These are phyloP conservation scores for Cancer borealis DNA, from an alignment of 2,888 invertebrate genomes.

Conservation along the genomic window DNA sequence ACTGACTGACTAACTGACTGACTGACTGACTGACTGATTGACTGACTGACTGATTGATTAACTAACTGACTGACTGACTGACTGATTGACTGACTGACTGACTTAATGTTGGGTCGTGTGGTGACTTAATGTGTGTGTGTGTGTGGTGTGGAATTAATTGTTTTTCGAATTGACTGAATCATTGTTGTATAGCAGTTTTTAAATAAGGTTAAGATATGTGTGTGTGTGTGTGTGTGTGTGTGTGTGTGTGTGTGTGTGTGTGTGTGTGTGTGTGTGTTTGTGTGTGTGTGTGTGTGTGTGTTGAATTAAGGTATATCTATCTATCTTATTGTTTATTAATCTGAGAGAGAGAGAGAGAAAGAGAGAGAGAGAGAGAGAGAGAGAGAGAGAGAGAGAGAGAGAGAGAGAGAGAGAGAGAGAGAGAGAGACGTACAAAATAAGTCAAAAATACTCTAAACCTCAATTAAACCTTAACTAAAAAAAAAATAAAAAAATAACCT, in stretches of 20 bases:
- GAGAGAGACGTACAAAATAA: not conserved
- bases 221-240: conserved; percentile 20
- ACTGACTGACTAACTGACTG: no score
- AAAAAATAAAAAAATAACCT: no score
- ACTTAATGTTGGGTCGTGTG: no score
- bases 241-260: conserved; percentile 11
- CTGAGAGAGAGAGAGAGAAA: not conserved
- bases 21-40: no score
- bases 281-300: conserved; percentile 2
- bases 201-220: not conserved
- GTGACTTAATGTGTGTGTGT: not conserved
- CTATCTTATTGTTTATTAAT: not conserved
- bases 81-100: no score
- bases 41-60: no score
- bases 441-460: not conserved
- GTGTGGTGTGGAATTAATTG: not conserved
- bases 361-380: not conserved
- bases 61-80: no score
- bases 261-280: not conserved
- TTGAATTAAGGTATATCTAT: not conserved
- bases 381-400: not conserved
- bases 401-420: not conserved
- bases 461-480: not conserved
- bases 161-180: no score
- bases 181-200: no score